These are phyloP conservation scores for Uropsilus gracilis DNA, from an alignment of 2,113 vertebrate genomes.

Conservation along the genomic window DNA sequence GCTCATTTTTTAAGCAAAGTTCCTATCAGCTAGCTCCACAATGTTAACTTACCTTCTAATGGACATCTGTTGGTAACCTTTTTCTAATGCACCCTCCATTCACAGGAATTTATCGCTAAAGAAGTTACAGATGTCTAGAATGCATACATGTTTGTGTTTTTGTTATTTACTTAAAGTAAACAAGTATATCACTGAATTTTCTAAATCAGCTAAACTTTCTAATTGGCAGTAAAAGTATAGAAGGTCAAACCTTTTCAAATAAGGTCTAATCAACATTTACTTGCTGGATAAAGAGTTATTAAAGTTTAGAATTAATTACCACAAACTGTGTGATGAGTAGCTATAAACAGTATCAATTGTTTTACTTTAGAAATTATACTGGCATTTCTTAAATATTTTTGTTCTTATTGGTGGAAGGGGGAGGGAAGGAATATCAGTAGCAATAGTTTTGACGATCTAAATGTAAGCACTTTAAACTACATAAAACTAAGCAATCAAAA, in stretches of 20 bases:
- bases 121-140: not conserved
- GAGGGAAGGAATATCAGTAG: not conserved
- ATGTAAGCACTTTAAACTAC: not conserved
- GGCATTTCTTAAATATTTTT: conserved; percentile 2
- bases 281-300: conserved; percentile 25
- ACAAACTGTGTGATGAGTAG: not conserved
- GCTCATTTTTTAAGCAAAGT: not conserved
- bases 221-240: not conserved
- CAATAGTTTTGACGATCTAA: not conserved
- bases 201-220: conserved; percentile 60
- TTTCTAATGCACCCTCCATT: not conserved
- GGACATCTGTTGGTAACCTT: not conserved
- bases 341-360: not conserved
- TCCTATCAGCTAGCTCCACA: not conserved
- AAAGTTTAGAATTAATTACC: conserved; percentile 46
- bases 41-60: not conserved
- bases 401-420: not conserved
- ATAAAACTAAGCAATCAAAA: not conserved
- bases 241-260: conserved; percentile 42
- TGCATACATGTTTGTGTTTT: not conserved
- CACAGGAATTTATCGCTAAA: not conserved
- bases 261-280: conserved; percentile 43
- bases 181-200: not conserved
- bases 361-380: conserved; percentile 32
- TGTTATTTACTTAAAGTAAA: not conserved